Evolutionary conservation across 1,140 invertebrate genomes (phyloP).

Genomic region (Zelostemma sp.): DNA sequence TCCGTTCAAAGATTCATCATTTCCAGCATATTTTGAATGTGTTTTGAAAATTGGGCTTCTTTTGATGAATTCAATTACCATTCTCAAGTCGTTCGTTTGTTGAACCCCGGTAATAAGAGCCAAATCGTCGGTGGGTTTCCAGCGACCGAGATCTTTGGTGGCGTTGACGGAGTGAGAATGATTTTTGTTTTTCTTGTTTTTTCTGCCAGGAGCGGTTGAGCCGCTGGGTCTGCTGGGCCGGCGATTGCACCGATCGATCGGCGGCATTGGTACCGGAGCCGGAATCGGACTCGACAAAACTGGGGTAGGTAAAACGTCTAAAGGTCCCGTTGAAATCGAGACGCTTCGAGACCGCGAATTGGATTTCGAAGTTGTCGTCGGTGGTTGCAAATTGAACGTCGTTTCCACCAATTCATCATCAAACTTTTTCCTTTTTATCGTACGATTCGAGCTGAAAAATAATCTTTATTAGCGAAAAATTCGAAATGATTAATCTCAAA

Average conservation of each 20-base stretch:
- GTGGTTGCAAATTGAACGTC: conserved; percentile 79
- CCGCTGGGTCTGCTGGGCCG: conserved; percentile 58
- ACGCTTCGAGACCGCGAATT: conserved; percentile 71
- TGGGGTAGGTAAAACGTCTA: conserved; percentile 65
- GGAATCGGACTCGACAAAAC: conserved; percentile 63
- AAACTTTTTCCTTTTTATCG: conserved; percentile 95
- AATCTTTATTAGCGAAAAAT: no score
- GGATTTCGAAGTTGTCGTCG: conserved; percentile 74
- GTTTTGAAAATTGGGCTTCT: no score
- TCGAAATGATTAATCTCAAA: no score
- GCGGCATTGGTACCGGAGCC: conserved; percentile 55
- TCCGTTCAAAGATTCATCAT: conserved; percentile 44
- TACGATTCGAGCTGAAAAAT: conserved; percentile 84
- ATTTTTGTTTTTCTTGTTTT: conserved; percentile 68
- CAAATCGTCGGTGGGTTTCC: conserved; percentile 98
- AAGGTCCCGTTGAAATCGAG: conserved; percentile 63
- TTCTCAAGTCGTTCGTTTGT: conserved; percentile 77
- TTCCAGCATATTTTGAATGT: conserved; percentile 17
- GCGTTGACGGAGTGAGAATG: conserved; percentile 66
- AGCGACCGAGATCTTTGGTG: conserved; percentile 91
- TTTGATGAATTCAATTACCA: conserved; percentile 58
- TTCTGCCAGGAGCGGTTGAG: conserved; percentile 59
- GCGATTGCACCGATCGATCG: conserved; percentile 58
- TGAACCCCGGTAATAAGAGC: conserved; percentile 93
- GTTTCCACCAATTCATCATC: conserved; percentile 95